Evolutionary conservation across 2,113 vertebrate species (phyloP), one percentile per base, ranked within the genome.

Genomic region (Cheilinus undulatus): DNA sequence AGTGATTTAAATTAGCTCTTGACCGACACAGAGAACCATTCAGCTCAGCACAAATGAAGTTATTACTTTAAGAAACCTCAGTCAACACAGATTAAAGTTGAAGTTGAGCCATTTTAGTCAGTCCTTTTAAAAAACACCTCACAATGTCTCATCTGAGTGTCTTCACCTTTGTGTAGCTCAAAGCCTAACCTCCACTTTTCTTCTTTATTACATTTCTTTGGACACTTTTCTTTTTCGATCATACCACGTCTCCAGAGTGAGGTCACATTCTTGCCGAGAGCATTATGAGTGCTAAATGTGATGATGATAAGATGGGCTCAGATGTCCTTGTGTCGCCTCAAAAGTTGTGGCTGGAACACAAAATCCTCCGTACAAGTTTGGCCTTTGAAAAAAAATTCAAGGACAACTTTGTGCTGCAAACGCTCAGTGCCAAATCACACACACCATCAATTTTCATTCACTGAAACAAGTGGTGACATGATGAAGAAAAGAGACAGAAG

Each of bases 291-390:
- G n/a, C 49, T 45, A 45, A n/a, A 20, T 45, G 42, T 7, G n/a
- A n/a, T 1, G 54, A 42, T 43, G 63, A 56, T 58, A 50, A 71
- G 40, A 49, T 12, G 8, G 69, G 51, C 61, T 45, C 61, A 36
- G 45, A 64, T 28, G 73, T 69, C 69, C 72, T 65, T 78, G 45
- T 51, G 38, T 71, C 48, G 11, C 52, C 51, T 42, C 48, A 62
- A 7, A n/a, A 70, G 54, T 46, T 34, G 43, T 30, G 56, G 30
- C 57, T 62, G 26, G 58, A 32, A 30, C 20, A n/a, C 67, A 57
- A 30, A 54, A 61, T 82, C 61, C 43, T 22, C 36, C 19, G 19
- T 51, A 63, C 19, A 28, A 7, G 50, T 66, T 50, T 26, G 34
- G 10, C 50, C 32, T 56, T 42, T 5, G 2, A 36, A 36, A 42